Evolutionary conservation across 2,797 vertebrate species (phyloP), one percentile per base, ranked within the genome.

Genomic region (Pteronotus mesoamericanus): DNA sequence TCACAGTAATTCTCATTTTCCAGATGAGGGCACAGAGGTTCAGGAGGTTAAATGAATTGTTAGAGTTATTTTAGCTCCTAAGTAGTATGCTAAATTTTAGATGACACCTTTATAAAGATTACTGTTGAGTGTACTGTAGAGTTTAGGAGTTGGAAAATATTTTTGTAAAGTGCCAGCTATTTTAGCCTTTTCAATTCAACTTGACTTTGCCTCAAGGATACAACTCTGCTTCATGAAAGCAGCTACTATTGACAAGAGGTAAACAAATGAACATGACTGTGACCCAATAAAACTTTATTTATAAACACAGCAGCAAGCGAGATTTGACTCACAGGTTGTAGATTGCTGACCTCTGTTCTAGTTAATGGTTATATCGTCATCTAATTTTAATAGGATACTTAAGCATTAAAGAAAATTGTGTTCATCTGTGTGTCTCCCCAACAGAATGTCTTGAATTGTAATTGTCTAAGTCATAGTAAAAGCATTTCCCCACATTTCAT

Each of bases 271-370:
- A 48, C 8, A 5, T 34, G 11, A 2, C 7, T 75, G 69, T 46
- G 5, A 64, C 59, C 14, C n/a, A 66, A n/a, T 37, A 89, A 92
- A 96, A 79, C 18, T 83, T 89, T 75, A 91, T 68, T 61, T 94
- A 78, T 80, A 93, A 88, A 66, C 26, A 74, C 0, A 14, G 3
- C 19, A 89, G 1, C 14, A 44, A 37, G n/a, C 6, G 72, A 80
- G 6, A 34, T 86, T 91, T 55, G 42, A 85, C 15, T 59, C 22
- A 24, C 1, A 6, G 14, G 9, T 12, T 74, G 6, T 6, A 51
- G 39, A 78, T 53, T 93, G 3, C 18, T 61, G 44, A 91, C 14
- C 5, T 15, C 6, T 48, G 0, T 72, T 84, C n/a, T 72, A 68
- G 2, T 29, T 68, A 61, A 42, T 80, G 8, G 26, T 51, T 61